These are phyloP conservation scores for Muscicapa comitata DNA, from an alignment of 2,797 vertebrate species.

Conservation along the genomic window DNA sequence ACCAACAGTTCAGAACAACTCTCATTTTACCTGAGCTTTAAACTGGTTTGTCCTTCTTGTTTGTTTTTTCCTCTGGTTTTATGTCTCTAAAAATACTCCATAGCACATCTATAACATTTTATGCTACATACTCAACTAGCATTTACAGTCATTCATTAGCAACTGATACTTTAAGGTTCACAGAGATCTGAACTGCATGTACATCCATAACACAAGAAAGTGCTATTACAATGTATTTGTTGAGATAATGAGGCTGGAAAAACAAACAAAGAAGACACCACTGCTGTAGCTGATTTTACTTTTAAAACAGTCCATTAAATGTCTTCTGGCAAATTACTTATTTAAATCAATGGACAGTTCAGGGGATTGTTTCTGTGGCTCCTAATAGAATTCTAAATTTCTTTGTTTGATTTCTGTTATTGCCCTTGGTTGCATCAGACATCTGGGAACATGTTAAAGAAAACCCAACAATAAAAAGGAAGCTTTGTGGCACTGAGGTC, in stretches of 20 bases:
- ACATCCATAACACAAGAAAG: neutral
- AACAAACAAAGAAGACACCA: neutral
- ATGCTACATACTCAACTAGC: neutral
- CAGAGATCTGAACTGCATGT: neutral
- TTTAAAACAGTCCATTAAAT: conserved; percentile 48
- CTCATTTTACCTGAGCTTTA: neutral
- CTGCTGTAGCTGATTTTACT: neutral
- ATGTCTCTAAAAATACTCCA: neutral
- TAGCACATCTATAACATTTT: neutral
- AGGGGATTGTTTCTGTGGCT: neutral
- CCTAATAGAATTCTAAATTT: neutral
- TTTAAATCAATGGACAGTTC: neutral
- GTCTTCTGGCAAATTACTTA: conserved; percentile 26
- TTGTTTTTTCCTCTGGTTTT: neutral
- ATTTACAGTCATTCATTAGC: neutral
- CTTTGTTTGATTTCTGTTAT: conserved; percentile 43
- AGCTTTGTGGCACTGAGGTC: neutral
- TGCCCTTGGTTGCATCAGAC: neutral
- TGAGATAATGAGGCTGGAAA: neutral
- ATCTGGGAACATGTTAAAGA: neutral
- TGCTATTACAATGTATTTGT: neutral
- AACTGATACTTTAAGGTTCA: neutral
- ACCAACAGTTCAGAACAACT: neutral
- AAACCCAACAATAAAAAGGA: neutral
- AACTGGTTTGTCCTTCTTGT: neutral